Percentiles rank a stretch among this genome's conserved stretches.
phyloP scores from a whole-genome alignment of 2,797 vertebrate species.

The Microcaecilia unicolor region DNA sequence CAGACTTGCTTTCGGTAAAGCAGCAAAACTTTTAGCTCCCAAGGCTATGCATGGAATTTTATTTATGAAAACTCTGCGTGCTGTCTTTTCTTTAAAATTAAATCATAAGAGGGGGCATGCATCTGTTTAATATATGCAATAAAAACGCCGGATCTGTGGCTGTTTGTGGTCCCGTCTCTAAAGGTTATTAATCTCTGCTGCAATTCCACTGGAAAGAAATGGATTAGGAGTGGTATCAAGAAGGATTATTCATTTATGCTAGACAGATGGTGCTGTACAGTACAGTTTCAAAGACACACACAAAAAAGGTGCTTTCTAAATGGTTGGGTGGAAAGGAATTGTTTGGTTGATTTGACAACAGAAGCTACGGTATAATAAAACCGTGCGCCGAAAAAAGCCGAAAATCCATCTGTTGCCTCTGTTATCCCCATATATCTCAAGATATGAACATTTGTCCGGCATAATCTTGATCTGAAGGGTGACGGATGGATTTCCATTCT shows the following conservation, averaged over 20 bases:
- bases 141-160: constrained; percentile 29
- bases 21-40: constrained; percentile 14
- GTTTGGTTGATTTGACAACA: constrained; percentile 28
- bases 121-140: constrained; percentile 51
- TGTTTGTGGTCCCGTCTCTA: constrained; percentile 25
- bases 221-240: constrained; percentile 37
- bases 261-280: constrained; percentile 40
- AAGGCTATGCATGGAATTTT: constrained; percentile 22
- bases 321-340: no score
- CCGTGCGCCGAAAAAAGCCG: not conserved
- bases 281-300: constrained; percentile 23
- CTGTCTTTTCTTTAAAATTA: constrained; percentile 19
- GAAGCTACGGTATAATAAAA: constrained; percentile 15
- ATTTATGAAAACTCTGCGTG: constrained; percentile 16
- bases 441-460: no score
- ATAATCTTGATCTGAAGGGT: no score
- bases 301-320: constrained; percentile 22
- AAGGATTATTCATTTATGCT: constrained; percentile 36
- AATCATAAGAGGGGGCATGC: constrained; percentile 6
- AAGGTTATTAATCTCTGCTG: constrained; percentile 37
- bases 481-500: no score
- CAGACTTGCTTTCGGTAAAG: constrained; percentile 4
- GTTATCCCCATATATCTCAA: no score
- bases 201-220: constrained; percentile 41
- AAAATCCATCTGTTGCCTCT: constrained; percentile 12